A percentile compares a stretch with the other conserved stretches of the same genome.
phyloP scores from a whole-genome alignment of 2,888 invertebrate species.

The Subacronicta megacephala region DNA sequence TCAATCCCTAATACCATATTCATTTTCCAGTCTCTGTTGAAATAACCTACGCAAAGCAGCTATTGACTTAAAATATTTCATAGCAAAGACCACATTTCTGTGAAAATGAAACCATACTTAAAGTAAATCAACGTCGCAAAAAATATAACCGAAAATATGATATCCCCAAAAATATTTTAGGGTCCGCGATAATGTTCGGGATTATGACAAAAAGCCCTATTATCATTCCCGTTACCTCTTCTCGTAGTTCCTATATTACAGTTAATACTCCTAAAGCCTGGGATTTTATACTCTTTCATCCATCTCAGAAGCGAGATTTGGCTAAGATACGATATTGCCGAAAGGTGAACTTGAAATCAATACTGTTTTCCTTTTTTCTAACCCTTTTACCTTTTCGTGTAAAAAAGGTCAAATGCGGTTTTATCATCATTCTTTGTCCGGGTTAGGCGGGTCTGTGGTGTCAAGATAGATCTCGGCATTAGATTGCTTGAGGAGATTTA shows the following conservation, averaged over 20 bases:
- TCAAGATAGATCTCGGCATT: constrained; percentile 30
- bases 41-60: constrained; percentile 26
- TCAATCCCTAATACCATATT: constrained; percentile 14
- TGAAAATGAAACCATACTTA: constrained; percentile 23
- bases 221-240: constrained; percentile 30
- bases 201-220: constrained; percentile 48
- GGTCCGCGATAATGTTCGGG: constrained; percentile 43
- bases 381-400: constrained; percentile 54
- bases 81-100: constrained; percentile 19
- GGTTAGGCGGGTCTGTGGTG: constrained; percentile 44
- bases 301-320: constrained; percentile 35
- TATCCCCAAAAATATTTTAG: constrained; percentile 45
- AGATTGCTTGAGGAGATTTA: constrained; percentile 51
- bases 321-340: constrained; percentile 34
- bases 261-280: constrained; percentile 29
- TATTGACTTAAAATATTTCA: constrained; percentile 27
- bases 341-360: constrained; percentile 54
- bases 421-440: constrained; percentile 50
- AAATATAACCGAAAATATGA: constrained; percentile 30
- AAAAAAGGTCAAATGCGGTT: constrained; percentile 60
- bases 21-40: constrained; percentile 21
- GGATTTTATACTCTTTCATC: constrained; percentile 34
- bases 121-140: constrained; percentile 24
- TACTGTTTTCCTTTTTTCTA: constrained; percentile 43
- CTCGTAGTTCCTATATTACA: constrained; percentile 43